Conservation (phyloP, 2,888 invertebrate species). For the Drosophila fungiperda region DNA sequence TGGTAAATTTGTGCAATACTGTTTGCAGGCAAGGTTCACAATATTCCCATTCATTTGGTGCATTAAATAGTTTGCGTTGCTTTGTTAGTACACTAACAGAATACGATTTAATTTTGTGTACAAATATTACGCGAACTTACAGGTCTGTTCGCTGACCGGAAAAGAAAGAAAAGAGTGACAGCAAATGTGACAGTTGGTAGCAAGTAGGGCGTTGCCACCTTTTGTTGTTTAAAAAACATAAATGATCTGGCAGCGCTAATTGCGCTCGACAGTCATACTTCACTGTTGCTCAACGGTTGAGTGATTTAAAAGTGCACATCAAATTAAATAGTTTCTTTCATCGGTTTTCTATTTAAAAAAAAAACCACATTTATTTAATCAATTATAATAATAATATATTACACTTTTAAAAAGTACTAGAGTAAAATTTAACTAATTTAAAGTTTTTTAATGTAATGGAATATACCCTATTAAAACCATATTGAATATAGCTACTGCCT, state of each 20-base stretch:
- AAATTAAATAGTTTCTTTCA: not conserved
- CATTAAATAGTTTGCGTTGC: conserved; percentile 37
- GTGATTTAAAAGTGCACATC: not conserved
- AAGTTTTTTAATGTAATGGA: not conserved
- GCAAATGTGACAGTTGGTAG: conserved; percentile 64
- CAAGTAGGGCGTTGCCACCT: conserved; percentile 38
- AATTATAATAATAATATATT: not conserved
- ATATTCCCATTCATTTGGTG: conserved; percentile 14
- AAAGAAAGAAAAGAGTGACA: conserved; percentile 83
- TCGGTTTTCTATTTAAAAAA: not conserved
- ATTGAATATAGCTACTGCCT: not conserved
- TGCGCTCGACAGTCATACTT: not conserved
- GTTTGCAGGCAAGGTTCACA: conserved; percentile 16
- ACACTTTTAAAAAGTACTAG: not conserved
- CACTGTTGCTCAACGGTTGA: conserved; percentile 26
- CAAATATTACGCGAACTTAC: conserved; percentile 79
- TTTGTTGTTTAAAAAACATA: not conserved
- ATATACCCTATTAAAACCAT: not conserved
- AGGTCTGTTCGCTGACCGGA: conserved; percentile 85
- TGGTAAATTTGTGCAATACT: conserved; percentile 25
- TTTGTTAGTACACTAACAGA: conserved; percentile 61
- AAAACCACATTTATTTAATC: not conserved
- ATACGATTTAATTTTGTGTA: conserved; percentile 63
- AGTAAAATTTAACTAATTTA: not conserved
- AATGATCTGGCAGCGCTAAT: conserved; percentile 17